Conservation (phyloP, 2,888 invertebrate species). For the Trissonchulus latispiculum region DNA sequence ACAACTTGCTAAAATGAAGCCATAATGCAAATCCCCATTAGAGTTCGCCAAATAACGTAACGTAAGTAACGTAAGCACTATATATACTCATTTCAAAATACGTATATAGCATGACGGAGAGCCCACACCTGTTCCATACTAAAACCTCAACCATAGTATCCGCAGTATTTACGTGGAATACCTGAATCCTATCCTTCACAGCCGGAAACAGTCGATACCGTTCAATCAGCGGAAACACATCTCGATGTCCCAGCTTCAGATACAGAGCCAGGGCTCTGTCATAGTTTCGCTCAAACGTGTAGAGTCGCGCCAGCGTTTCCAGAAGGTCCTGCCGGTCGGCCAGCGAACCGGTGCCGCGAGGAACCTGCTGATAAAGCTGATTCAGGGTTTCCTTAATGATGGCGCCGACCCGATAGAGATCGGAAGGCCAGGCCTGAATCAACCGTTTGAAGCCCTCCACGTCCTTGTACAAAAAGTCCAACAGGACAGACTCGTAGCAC, state of each 20-base stretch:
- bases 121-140: too few species aligned
- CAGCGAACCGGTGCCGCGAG: conserved; percentile 4
- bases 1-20: too few species aligned
- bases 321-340: conserved; percentile 23
- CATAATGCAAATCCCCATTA: too few species aligned
- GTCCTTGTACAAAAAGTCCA: conserved; percentile 20
- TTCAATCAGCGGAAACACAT: conserved; percentile 39
- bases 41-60: too few species aligned
- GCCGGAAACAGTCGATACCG: conserved; percentile 36
- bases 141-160: too few species aligned
- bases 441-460: not conserved
- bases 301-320: conserved; percentile 34
- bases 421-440: conserved; percentile 19
- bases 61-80: too few species aligned
- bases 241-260: conserved; percentile 20
- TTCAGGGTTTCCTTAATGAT: conserved; percentile 19
- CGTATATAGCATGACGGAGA: too few species aligned
- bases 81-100: too few species aligned
- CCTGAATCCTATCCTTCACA: conserved; percentile 17
- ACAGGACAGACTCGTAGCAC: conserved; percentile 34
- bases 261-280: conserved; percentile 25
- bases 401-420: conserved; percentile 20
- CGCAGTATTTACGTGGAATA: too few species aligned
- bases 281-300: conserved; percentile 36
- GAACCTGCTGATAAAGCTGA: conserved; percentile 7